Evolutionary conservation across 2,797 vertebrate genomes (phyloP).

Genomic region (Argentina silus): DNA sequence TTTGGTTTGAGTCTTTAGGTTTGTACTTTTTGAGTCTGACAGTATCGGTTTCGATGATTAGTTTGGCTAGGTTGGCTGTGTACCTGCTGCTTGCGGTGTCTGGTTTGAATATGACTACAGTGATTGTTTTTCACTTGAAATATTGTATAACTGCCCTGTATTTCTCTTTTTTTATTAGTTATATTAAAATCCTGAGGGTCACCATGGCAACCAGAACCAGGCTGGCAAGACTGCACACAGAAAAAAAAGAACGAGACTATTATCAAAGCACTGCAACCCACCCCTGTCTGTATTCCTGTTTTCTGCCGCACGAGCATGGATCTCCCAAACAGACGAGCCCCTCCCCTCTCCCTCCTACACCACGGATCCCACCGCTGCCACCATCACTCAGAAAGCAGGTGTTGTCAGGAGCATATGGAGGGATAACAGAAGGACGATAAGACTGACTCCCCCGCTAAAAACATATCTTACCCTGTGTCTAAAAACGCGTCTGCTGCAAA

Average conservation of each 20-base stretch:
- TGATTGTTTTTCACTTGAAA: background rate
- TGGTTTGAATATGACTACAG: background rate
- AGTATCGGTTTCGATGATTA: too few relatives aligned
- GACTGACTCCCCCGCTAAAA: background rate
- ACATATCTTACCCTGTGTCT: background rate
- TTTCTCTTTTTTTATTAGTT: conserved; percentile 50
- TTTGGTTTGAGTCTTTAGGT: background rate
- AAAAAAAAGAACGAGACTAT: conserved; percentile 15
- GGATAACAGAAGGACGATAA: background rate
- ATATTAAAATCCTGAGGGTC: conserved; percentile 75
- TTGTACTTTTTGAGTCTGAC: background rate
- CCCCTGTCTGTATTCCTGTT: conserved; percentile 38
- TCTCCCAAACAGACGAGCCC: conserved; percentile 17
- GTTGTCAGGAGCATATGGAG: background rate
- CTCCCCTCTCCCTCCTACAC: background rate
- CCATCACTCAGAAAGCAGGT: background rate
- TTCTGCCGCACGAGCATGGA: conserved; percentile 68
- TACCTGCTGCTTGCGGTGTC: too few relatives aligned
- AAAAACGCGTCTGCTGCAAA: background rate
- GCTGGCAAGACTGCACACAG: conserved; percentile 13
- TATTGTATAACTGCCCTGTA: background rate
- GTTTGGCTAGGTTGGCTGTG: too few relatives aligned
- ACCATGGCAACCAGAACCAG: conserved; percentile 10
- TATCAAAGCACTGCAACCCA: conserved; percentile 38
- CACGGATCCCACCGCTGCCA: background rate